Percentiles rank a stretch among this genome's conserved stretches.
phyloP scores from a whole-genome alignment of 2,797 vertebrate genomes.

The Pogonophryne albipinna region DNA sequence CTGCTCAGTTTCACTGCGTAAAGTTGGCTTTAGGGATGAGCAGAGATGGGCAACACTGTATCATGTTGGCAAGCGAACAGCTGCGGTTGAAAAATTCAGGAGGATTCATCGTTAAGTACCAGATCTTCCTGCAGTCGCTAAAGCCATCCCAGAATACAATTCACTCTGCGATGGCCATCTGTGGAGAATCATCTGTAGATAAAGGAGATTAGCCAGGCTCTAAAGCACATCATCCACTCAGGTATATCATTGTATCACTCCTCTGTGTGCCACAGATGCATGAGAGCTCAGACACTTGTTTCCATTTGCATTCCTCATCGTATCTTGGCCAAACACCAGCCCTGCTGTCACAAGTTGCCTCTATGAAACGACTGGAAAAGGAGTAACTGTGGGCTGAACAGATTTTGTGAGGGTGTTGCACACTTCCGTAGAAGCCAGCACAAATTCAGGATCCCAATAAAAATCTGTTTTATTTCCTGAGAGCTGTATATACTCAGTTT shows the following conservation, averaged over 20 bases:
- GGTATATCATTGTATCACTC: slow-evolving; percentile 23
- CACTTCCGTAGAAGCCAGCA: background rate
- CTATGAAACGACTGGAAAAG: slow-evolving; percentile 39
- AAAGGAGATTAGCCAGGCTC: slow-evolving; percentile 28
- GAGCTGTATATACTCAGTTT: background rate
- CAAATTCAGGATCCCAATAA: background rate
- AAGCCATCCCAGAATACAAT: slow-evolving; percentile 10
- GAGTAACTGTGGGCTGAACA: slow-evolving; percentile 25
- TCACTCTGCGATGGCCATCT: slow-evolving; percentile 22
- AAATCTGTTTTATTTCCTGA: background rate
- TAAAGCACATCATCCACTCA: slow-evolving; percentile 39
- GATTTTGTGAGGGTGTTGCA: slow-evolving; percentile 31
- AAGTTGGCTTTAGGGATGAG: slow-evolving; percentile 4
- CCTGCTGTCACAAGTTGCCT: slow-evolving; percentile 38
- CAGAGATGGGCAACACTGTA: background rate
- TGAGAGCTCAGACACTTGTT: slow-evolving; percentile 20
- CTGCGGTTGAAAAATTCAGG: slow-evolving; percentile 23
- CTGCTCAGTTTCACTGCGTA: background rate
- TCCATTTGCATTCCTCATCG: slow-evolving; percentile 31
- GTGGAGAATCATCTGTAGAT: slow-evolving; percentile 30
- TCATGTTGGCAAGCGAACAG: slow-evolving; percentile 12
- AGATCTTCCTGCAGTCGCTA: slow-evolving; percentile 26
- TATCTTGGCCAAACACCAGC: slow-evolving; percentile 21
- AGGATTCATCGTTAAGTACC: slow-evolving; percentile 36
- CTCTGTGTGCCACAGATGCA: slow-evolving; percentile 26